These are phyloP conservation scores for Drosophila pseudoobscura DNA, from an alignment of 1,140 invertebrate species.

Conservation along the genomic window DNA sequence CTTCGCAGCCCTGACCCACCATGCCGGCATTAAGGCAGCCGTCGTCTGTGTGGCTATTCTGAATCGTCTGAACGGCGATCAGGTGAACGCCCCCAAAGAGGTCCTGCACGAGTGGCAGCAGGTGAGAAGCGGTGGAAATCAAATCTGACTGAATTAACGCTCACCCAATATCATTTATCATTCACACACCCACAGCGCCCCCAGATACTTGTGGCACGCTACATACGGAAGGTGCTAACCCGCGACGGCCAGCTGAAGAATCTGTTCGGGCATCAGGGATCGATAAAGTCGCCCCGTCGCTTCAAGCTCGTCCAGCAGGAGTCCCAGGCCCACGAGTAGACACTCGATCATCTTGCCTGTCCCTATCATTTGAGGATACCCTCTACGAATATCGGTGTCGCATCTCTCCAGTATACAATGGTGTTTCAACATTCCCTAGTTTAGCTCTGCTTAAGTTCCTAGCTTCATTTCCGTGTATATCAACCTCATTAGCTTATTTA, in stretches of 20 bases:
- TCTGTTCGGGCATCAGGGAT: conserved; percentile 89
- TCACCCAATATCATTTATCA: neutral
- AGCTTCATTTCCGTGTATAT: conserved; percentile 50
- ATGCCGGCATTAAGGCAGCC: conserved; percentile 96
- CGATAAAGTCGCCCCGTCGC: conserved; percentile 91
- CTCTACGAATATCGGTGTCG: conserved; percentile 17
- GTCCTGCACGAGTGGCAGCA: conserved; percentile 95
- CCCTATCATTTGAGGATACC: conserved; percentile 34
- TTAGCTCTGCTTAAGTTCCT: conserved; percentile 64
- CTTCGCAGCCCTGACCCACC: conserved; percentile 96
- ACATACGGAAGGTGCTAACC: conserved; percentile 93
- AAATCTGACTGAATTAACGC: neutral
- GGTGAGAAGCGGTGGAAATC: conserved; percentile 8
- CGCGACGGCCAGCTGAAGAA: conserved; percentile 88
- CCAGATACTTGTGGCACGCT: conserved; percentile 93
- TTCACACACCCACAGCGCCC: conserved; percentile 86
- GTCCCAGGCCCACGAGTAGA: conserved; percentile 93
- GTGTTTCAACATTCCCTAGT: conserved; percentile 74
- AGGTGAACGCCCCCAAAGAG: conserved; percentile 95
- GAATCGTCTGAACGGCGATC: conserved; percentile 97
- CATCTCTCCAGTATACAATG: conserved; percentile 61
- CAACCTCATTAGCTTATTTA: conserved; percentile 56
- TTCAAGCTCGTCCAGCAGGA: conserved; percentile 95
- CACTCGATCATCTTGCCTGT: neutral
- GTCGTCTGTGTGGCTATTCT: conserved; percentile 96